A percentile compares a stretch with the other conserved stretches of the same genome.
Evolutionary conservation across 2,113 vertebrate genomes (phyloP).

Genomic region (Struthio camelus): DNA sequence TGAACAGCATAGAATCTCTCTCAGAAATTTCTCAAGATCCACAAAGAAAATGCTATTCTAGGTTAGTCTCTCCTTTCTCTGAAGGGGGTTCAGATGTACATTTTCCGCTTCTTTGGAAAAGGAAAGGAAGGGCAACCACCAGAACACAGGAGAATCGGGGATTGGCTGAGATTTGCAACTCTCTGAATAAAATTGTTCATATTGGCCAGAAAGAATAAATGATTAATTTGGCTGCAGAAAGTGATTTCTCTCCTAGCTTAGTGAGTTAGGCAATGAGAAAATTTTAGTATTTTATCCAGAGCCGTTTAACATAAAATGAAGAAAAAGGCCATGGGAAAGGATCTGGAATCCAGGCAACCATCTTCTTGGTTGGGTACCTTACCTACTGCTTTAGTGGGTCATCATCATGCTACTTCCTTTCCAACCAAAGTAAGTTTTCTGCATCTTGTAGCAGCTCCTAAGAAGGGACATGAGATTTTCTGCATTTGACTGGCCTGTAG

Average conservation of each 20-base stretch:
- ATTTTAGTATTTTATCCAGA: background rate
- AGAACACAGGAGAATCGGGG: background rate
- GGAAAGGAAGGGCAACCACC: too few species aligned
- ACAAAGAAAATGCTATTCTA: background rate
- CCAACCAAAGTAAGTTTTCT: background rate
- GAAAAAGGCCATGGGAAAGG: background rate
- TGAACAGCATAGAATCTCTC: background rate
- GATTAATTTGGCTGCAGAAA: slow-evolving; percentile 8
- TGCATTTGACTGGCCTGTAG: background rate
- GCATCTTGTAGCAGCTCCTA: background rate
- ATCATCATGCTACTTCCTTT: background rate
- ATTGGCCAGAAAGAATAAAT: background rate
- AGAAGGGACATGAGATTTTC: background rate
- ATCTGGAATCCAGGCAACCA: background rate
- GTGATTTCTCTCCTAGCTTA: background rate
- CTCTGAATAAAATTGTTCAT: background rate
- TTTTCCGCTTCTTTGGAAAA: background rate
- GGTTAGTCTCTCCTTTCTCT: background rate
- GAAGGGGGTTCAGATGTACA: background rate
- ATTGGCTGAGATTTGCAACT: background rate
- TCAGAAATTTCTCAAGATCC: background rate
- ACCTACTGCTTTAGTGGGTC: rapidly evolving
- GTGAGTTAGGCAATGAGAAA: background rate
- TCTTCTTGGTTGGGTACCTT: background rate
- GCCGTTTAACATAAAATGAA: background rate